Conservation (phyloP, 2,113 vertebrate genomes). For the Podiceps cristatus region DNA sequence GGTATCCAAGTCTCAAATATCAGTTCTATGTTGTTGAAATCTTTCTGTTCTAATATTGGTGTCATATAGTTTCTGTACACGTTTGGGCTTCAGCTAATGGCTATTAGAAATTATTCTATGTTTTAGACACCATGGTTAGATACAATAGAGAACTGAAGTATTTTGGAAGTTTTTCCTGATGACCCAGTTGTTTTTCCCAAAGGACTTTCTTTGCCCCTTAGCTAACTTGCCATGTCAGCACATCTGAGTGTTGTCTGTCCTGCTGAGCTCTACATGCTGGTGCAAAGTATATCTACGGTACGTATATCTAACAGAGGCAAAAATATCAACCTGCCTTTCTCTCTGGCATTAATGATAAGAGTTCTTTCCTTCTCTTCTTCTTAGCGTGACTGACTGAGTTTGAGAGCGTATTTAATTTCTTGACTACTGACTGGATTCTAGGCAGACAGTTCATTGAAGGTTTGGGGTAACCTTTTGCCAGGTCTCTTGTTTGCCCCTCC, state of each 20-base stretch:
- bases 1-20: not conserved
- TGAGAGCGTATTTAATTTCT: not conserved
- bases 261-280: not conserved
- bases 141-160: not conserved
- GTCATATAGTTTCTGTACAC: not conserved
- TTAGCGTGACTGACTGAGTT: not conserved
- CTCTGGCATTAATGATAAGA: not conserved
- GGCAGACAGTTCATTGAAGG: not conserved
- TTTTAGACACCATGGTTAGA: not conserved
- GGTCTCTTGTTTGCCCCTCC: not conserved
- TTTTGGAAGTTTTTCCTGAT: not conserved
- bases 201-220: not conserved
- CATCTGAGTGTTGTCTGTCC: not conserved
- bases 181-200: not conserved
- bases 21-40: not conserved
- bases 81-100: not conserved
- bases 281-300: not conserved
- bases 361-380: not conserved
- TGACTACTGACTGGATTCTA: not conserved
- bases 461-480: not conserved
- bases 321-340: not conserved
- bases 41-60: not conserved
- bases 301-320: not conserved
- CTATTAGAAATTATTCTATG: not conserved
- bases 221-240: not conserved